Base-by-base conservation (phyloP, 2,797 vertebrate genomes). In the Rhinichthys osculus region DNA sequence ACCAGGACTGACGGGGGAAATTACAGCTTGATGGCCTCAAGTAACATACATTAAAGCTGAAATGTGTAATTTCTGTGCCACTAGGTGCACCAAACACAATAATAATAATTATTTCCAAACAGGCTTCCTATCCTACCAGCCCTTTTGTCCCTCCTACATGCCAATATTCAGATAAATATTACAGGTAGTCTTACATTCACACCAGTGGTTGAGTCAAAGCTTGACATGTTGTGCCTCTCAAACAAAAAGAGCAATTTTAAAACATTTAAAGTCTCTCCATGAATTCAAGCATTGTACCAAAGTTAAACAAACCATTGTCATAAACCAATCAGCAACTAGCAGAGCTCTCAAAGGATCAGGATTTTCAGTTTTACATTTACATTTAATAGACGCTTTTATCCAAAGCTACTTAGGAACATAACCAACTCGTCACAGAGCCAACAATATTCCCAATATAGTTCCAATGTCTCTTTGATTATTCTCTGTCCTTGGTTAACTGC, bases 71-170 rank as follows among this genome's bases (percentile, higher is more conserved):
- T 57, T 57, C 3, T 54, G 74, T 57, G 33, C 52, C 11, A n/a
- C 21, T n/a, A 21, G 33, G 50, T 77, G 74, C 50, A 77, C 30
- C 50, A 5, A 77, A 77, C 72, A 52, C 9, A 57, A 35, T n/a
- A 23, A 57, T 57, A 8, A n/a, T 74, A 11, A 74, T 74, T 74
- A 74, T 74, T 19, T 74, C 47, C 21, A 77, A 57, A 77, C 21
- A 38, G 33, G 72, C 16, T 33, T 74, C 44, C 27, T 52, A 27
- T 2, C 52, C 23, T 44, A 44, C 50, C 44, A 52, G 72, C 72
- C 11, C 11, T 35, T 57, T 33, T 38, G 33, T 11, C 33, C 19
- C 6, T 11, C 19, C 30, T 13, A 57, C 33, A 77, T n/a, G 19
- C 50, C 50, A 35, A 38, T 52, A 47, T 33, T 52, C 27, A 52